These are phyloP conservation scores for Bufo gargarizans DNA, from an alignment of 2,113 vertebrate species.

Conservation along the genomic window DNA sequence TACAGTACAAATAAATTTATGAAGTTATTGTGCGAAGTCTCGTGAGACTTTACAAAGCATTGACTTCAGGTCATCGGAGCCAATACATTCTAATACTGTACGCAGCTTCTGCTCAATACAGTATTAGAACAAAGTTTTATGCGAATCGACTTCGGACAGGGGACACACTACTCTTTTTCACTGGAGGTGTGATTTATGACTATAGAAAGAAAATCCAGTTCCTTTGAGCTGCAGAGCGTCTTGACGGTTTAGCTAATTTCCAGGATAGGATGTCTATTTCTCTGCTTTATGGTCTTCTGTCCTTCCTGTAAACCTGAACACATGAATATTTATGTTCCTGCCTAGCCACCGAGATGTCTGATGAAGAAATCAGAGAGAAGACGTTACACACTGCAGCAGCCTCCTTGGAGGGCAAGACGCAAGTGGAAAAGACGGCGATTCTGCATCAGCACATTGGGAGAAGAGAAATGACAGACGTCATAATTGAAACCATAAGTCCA, in stretches of 20 bases:
- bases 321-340: constrained; percentile 60
- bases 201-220: neutral
- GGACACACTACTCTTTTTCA: neutral
- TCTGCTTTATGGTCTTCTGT: neutral
- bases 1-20: neutral
- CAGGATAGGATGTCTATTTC: neutral
- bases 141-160: no score
- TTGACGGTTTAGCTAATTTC: neutral
- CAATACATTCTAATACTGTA: no score
- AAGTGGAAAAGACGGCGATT: constrained; percentile 80
- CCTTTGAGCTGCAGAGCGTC: neutral
- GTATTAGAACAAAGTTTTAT: no score
- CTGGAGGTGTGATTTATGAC: neutral
- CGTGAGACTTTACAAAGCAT: no score
- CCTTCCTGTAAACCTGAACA: constrained; percentile 29
- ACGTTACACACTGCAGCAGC: constrained; percentile 75
- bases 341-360: constrained; percentile 82
- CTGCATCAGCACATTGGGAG: constrained; percentile 95
- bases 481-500: constrained; percentile 91
- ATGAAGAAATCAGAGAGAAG: constrained; percentile 82
- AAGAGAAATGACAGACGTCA: constrained; percentile 93
- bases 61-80: no score
- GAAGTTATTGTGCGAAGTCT: neutral
- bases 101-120: no score
- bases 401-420: constrained; percentile 83